Conservation (phyloP, 2,797 vertebrate species). For the Crenuchus spilurus region DNA sequence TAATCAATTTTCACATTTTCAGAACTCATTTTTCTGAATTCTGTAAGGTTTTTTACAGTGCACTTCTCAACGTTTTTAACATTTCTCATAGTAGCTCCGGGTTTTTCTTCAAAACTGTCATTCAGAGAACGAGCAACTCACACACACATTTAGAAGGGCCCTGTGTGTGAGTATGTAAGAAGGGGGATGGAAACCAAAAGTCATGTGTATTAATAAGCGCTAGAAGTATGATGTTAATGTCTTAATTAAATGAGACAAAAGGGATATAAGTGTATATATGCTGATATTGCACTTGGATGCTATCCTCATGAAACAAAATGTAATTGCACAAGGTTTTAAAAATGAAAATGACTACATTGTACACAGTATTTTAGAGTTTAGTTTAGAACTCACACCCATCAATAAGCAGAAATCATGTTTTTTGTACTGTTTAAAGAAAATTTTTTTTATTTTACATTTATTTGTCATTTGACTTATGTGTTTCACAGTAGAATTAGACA, state of each 20-base stretch:
- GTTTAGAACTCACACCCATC: slow-evolving; percentile 6
- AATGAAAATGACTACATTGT: slow-evolving; percentile 23
- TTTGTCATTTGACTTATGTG: slow-evolving; percentile 21
- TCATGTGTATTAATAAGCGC: neutral
- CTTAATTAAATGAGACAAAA: slow-evolving; percentile 25
- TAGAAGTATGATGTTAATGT: slow-evolving; percentile 6
- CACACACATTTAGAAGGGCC: neutral
- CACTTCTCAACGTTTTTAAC: slow-evolving; percentile 23
- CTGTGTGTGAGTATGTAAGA: slow-evolving; percentile 1
- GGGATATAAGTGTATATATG: slow-evolving; percentile 16
- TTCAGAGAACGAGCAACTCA: slow-evolving; percentile 14
- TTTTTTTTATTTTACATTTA: slow-evolving; percentile 34
- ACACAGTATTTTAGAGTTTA: slow-evolving; percentile 20
- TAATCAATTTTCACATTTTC: slow-evolving; percentile 31
- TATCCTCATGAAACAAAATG: slow-evolving; percentile 32
- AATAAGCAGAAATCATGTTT: neutral
- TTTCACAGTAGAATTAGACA: slow-evolving; percentile 38
- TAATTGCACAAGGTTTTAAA: slow-evolving; percentile 38
- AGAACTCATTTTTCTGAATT: slow-evolving; percentile 18
- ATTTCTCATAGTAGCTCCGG: neutral
- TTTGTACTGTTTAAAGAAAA: slow-evolving; percentile 17
- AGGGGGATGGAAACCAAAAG: slow-evolving; percentile 16
- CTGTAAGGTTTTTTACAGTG: slow-evolving; percentile 15
- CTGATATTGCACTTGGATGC: slow-evolving; percentile 53
- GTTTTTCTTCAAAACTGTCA: neutral